Evolutionary conservation across 2,113 vertebrate species (phyloP), one percentile per base, ranked within the genome.

Genomic region (Bubalus kerabau): DNA sequence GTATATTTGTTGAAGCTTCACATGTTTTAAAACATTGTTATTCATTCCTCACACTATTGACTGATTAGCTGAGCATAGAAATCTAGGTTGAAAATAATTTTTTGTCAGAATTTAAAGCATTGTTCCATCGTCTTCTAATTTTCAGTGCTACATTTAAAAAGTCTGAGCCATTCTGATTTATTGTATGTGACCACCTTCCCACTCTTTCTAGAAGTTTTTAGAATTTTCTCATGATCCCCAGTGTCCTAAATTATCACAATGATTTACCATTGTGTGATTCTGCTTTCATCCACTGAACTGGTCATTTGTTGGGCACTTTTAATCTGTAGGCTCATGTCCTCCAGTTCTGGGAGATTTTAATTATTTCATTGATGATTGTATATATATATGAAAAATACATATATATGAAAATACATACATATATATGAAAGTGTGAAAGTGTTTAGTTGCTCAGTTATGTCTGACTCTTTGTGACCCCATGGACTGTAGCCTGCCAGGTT

Each of bases 1-100:
- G 26, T 93, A 54, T 21, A 80, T 67, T 59, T 90, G 36, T 23
- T 76, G 62, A 94, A 62, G 26, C 8, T 90, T 83, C 54, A n/a
- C 46, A 23, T 62, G 15, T 94, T 93, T 91, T 83, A 91, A 94
- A 94, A 94, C 81, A 57, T 74, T 62, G 43, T 62, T 87, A 48
- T 85, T 85, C 50, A 59, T 24, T 30, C 26, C 30, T 95, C 26
- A 74, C 19, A 95, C 21, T 56, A 15, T 14, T 83, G 30, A 40
- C n/a, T 32, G 26, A 64, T 89, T 62, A 26, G 46, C 50, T 83
- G 74, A 13, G 23, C 59, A 78, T 11, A 85, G 76, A 94, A 88
- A 76, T 97, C 46, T 56, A 91, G 56, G 62, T 36, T 85, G 28
- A 94, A 97, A 91, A 90, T 60, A 90, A 30, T 64, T 84, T 90